Evolutionary conservation across 2,113 vertebrate species (phyloP), one percentile per base, ranked within the genome.

Genomic region (Sisor rabdophorus): DNA sequence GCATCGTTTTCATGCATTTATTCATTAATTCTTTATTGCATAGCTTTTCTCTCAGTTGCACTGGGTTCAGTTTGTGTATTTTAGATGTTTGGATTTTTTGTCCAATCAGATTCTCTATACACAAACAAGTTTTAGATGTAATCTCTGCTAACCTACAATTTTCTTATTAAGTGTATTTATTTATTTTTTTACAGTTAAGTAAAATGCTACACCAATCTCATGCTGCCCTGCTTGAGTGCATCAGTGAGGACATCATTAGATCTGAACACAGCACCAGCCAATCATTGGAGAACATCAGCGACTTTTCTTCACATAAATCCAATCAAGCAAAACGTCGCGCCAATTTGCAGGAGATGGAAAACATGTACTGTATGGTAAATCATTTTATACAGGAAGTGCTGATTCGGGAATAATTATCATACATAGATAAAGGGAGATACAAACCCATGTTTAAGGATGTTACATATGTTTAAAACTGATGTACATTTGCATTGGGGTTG

Each of bases 291-390:
- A 90, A 85, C 65, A 87, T 89, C 73, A 86, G 83, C 0, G 94
- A 94, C 53, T 84, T 84, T 59, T 78, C 86, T 73, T 53, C 76
- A 1, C 74, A 71, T 9, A 89, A 86, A 52, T 82, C 82, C 52
- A 87, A 84, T 53, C 87, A 90, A 17, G 83, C 87, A 1, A 90
- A 88, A 40, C 91, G 93, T 26, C 88, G 90, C 77, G 86, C 92
- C 82, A 93, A 79, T 81, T 85, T 91, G 80, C 94, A 93, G 79
- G 95, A 96, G 65, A 88, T 90, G 0, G 94, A 96, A 83, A 91
- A 60, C 71, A 84, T 90, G 79, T 96, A 95, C 77, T 83, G 94
- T 48, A 83, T 74, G 79, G 95, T 95, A 15, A 67, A 16, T 32
- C 1, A 22, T 7, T 26, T 40, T 59, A 61, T 0, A 24, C 36